These are phyloP conservation scores for Ophion ventricosus DNA, from an alignment of 2,888 invertebrate species.

Conservation along the genomic window DNA sequence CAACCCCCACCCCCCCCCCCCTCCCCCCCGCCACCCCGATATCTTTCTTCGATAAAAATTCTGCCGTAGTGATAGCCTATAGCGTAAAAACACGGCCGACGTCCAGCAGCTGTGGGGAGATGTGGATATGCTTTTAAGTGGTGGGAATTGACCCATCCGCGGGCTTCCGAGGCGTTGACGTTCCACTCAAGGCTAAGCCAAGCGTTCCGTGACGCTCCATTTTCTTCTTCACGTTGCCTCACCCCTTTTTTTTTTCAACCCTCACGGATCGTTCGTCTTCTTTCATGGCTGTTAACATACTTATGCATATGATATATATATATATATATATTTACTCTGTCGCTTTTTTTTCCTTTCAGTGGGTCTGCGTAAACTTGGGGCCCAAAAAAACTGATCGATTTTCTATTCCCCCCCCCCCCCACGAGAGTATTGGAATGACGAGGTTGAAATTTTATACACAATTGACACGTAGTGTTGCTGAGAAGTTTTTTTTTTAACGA, in stretches of 20 bases:
- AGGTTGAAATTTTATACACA: too few species aligned
- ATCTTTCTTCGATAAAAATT: conserved; percentile 3
- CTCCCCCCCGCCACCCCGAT: too few species aligned
- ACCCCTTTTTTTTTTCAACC: conserved; percentile 45
- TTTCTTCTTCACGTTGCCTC: conserved; percentile 57
- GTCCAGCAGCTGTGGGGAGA: conserved; percentile 30
- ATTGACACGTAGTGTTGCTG: too few species aligned
- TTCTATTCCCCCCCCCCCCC: too few species aligned
- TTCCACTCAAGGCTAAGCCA: conserved; percentile 63
- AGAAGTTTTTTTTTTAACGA: too few species aligned
- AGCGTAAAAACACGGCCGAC: conserved; percentile 41
- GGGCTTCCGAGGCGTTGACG: conserved; percentile 53
- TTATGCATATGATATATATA: too few species aligned
- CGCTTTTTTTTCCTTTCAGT: too few species aligned
- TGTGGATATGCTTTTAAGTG: conserved; percentile 58
- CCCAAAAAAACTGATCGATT: too few species aligned
- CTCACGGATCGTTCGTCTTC: conserved; percentile 33
- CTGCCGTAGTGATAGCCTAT: conserved; percentile 17
- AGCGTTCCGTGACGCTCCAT: conserved; percentile 66
- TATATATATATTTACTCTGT: not conserved
- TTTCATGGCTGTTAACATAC: not conserved
- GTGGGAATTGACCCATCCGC: conserved; percentile 59
- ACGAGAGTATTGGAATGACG: too few species aligned
- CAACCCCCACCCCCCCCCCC: too few species aligned
- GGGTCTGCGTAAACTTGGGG: too few species aligned